A percentile compares a stretch with the other conserved stretches of the same genome.
Evolutionary conservation across 2,888 invertebrate genomes (phyloP).

Genomic region (Caenorhabditis virilis): DNA sequence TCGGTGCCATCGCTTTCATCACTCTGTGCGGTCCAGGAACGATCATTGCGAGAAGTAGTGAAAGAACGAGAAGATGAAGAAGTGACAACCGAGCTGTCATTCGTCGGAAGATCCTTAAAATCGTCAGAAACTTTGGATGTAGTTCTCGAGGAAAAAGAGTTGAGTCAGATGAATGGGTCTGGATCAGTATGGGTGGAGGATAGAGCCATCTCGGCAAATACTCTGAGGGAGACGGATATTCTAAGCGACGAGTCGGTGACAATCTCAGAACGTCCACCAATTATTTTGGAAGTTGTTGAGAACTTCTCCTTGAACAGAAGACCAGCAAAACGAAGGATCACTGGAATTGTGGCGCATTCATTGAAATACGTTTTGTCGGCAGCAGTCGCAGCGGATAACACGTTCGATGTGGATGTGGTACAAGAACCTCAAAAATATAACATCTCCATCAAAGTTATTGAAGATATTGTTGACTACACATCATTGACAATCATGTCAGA

Average conservation of each 20-base stretch:
- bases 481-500: slow-evolving; percentile 45
- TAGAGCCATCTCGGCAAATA: slow-evolving; percentile 20
- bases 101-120: slow-evolving; percentile 18
- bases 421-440: slow-evolving; percentile 48
- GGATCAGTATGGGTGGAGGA: too few relatives aligned
- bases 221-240: slow-evolving; percentile 59
- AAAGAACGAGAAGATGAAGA: slow-evolving; percentile 34
- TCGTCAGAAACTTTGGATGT: slow-evolving; percentile 42
- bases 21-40: slow-evolving; percentile 17
- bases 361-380: slow-evolving; percentile 34
- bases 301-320: slow-evolving; percentile 22
- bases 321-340: slow-evolving; percentile 24
- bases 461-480: slow-evolving; percentile 51
- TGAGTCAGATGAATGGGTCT: slow-evolving; percentile 49
- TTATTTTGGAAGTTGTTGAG: slow-evolving; percentile 9
- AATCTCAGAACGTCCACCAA: slow-evolving; percentile 3
- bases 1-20: slow-evolving; percentile 30
- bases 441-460: slow-evolving; percentile 47
- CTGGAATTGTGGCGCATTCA: slow-evolving; percentile 37
- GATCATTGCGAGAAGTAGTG: slow-evolving; percentile 16
- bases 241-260: slow-evolving; percentile 47
- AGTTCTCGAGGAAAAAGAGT: slow-evolving; percentile 48
- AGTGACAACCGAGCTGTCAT: slow-evolving; percentile 25
- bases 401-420: slow-evolving; percentile 52
- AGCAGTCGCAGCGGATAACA: slow-evolving; percentile 41